Conservation (phyloP, 2,113 vertebrate species). For the Papio anubis region DNA sequence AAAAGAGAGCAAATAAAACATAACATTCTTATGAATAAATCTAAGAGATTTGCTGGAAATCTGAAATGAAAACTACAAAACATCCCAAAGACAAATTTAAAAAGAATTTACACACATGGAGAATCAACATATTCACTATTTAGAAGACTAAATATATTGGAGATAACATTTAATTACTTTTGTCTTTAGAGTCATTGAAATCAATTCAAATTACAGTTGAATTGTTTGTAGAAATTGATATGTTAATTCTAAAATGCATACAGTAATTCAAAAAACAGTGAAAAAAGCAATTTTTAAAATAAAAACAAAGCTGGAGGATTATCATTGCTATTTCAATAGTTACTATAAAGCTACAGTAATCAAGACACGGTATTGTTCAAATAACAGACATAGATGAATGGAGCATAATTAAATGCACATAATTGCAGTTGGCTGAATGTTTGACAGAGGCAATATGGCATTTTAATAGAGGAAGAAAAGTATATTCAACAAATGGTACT, state of each 20-base stretch:
- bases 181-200: background rate
- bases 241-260: background rate
- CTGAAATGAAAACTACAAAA: background rate
- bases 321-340: background rate
- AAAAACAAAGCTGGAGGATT: background rate
- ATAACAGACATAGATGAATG: background rate
- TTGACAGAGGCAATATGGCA: background rate
- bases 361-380: background rate
- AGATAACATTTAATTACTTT: background rate
- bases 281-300: background rate
- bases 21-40: background rate
- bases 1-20: background rate
- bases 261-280: background rate
- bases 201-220: background rate
- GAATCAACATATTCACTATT: background rate
- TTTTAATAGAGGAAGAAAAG: background rate
- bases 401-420: background rate
- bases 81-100: background rate
- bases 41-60: background rate
- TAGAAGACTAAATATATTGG: background rate
- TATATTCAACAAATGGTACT: background rate
- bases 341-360: background rate
- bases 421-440: background rate
- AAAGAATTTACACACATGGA: background rate
- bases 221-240: background rate